A percentile compares a stretch with the other conserved stretches of the same genome.
Conservation (phyloP, 2,888 invertebrate genomes). For the Cotesia congregata region DNA sequence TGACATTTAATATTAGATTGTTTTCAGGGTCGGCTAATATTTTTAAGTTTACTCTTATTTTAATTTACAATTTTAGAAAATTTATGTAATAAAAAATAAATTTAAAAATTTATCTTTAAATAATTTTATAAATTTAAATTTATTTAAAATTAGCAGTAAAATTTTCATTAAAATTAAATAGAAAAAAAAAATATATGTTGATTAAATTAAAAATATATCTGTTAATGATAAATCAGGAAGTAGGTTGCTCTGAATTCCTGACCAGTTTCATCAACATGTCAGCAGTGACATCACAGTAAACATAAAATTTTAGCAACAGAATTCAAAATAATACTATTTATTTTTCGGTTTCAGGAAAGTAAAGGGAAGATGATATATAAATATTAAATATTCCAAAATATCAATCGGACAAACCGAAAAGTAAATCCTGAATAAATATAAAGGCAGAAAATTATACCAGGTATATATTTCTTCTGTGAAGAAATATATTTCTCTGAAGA, state of each 20-base stretch:
- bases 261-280: slow-evolving; percentile 31
- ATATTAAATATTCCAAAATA: too few species aligned
- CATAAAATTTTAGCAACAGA: background rate
- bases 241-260: slow-evolving; percentile 30
- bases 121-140: background rate
- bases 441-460: too few species aligned
- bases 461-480: too few species aligned
- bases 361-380: too few species aligned
- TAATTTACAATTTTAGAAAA: background rate
- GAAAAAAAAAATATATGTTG: background rate
- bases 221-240: slow-evolving; percentile 23
- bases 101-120: too few species aligned
- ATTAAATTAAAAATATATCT: background rate
- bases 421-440: too few species aligned
- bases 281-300: slow-evolving; percentile 27
- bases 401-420: too few species aligned
- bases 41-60: slow-evolving; percentile 19
- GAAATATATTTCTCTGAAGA: too few species aligned
- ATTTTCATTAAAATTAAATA: background rate
- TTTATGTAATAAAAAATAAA: background rate
- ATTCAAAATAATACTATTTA: too few species aligned
- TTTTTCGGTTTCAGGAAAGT: too few species aligned
- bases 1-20: background rate
- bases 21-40: slow-evolving; percentile 35
- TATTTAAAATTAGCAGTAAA: too few species aligned